Percentiles rank a stretch among this genome's conserved stretches.
These are phyloP conservation scores for Papilio dardanus DNA, from an alignment of 1,140 invertebrate species.

Conservation along the genomic window DNA sequence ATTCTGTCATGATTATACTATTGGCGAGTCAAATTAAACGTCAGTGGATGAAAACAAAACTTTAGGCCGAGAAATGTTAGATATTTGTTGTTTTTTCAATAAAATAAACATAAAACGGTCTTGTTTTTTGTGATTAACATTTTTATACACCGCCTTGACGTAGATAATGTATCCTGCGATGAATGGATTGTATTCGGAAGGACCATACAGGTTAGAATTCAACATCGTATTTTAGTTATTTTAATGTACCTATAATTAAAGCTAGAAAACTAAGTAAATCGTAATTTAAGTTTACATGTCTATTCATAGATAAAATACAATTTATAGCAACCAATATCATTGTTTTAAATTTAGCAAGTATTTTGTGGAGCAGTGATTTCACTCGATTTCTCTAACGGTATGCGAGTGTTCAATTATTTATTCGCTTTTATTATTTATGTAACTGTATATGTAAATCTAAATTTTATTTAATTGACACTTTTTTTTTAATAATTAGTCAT, in stretches of 20 bases:
- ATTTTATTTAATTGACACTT: not conserved
- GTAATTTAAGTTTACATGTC: not conserved
- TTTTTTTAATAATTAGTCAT: too few relatives aligned
- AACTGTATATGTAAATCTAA: conserved; percentile 17
- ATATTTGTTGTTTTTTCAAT: conserved; percentile 52
- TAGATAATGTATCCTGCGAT: conserved; percentile 69
- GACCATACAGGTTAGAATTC: conserved; percentile 73
- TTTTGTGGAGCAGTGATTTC: conserved; percentile 46
- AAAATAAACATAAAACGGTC: conserved; percentile 45
- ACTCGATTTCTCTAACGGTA: conserved; percentile 40
- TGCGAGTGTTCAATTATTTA: conserved; percentile 23
- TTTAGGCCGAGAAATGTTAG: conserved; percentile 59
- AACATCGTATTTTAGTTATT: conserved; percentile 36
- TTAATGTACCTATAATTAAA: conserved; percentile 50
- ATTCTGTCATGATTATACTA: conserved; percentile 65
- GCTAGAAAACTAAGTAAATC: conserved; percentile 19
- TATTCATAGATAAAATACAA: conserved; percentile 1
- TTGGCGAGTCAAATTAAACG: conserved; percentile 60
- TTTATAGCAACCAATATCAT: not conserved
- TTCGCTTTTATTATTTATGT: conserved; percentile 3
- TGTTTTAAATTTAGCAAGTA: conserved; percentile 38
- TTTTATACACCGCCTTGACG: conserved; percentile 41
- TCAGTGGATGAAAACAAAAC: conserved; percentile 73
- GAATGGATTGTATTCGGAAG: conserved; percentile 72
- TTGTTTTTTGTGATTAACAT: conserved; percentile 49